Percentiles rank a stretch among this genome's conserved stretches.
phyloP scores from a whole-genome alignment of 2,888 invertebrate species.

The Epinotia ramella region DNA sequence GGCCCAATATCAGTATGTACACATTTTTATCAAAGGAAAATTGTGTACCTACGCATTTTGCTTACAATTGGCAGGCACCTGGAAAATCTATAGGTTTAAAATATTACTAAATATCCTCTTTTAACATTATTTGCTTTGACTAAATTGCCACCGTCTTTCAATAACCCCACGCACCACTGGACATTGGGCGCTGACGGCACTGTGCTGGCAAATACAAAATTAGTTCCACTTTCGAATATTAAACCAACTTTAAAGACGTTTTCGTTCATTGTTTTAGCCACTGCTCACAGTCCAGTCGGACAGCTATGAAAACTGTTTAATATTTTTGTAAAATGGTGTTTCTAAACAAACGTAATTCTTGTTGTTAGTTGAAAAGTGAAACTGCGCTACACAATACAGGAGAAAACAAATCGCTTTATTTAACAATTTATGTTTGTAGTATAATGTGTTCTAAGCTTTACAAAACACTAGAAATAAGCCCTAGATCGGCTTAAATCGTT shows the following conservation, averaged over 20 bases:
- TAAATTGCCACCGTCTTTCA: slow-evolving; percentile 10
- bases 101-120: no score
- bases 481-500: slow-evolving; percentile 34
- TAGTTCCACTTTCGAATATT: slow-evolving; percentile 43
- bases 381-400: neutral
- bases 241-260: slow-evolving; percentile 17
- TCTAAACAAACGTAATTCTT: slow-evolving; percentile 1
- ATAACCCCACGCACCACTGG: slow-evolving; percentile 30
- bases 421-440: neutral
- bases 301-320: neutral
- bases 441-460: slow-evolving; percentile 13
- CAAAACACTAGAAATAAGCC: slow-evolving; percentile 13
- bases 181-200: slow-evolving; percentile 31
- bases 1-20: neutral
- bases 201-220: slow-evolving; percentile 33
- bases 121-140: neutral
- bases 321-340: neutral
- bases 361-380: neutral
- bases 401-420: neutral
- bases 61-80: no score
- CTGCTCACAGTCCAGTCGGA: neutral
- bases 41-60: no score
- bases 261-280: slow-evolving; percentile 3
- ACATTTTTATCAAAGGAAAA: no score
- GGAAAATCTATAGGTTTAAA: no score